Conservation (phyloP, 1,140 invertebrate genomes). For the Apis dorsata region DNA sequence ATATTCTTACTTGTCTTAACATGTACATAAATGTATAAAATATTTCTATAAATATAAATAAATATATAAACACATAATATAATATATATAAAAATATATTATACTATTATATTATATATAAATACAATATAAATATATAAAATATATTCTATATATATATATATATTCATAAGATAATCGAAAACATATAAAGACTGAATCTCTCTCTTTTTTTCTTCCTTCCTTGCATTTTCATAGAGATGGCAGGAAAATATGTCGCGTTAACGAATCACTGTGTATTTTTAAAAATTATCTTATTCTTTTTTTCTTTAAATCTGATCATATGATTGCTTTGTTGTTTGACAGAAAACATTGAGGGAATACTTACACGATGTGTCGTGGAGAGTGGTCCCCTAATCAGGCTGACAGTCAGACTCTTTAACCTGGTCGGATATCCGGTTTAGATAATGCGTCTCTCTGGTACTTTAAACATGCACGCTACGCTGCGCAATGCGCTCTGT, state of each 20-base stretch:
- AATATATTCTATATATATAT: slow-evolving; percentile 9
- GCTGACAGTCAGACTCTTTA: slow-evolving; percentile 41
- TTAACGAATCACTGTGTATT: not conserved
- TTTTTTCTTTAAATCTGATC: not conserved
- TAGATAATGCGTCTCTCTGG: slow-evolving; percentile 27
- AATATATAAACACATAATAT: not conserved
- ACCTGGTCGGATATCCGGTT: slow-evolving; percentile 41
- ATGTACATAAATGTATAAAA: not conserved
- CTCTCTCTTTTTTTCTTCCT: slow-evolving; percentile 45
- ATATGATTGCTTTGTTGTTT: slow-evolving; percentile 8
- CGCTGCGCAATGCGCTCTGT: slow-evolving; percentile 49
- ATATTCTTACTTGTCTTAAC: not conserved
- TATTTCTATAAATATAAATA: not conserved
- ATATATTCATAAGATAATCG: not conserved
- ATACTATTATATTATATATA: too few relatives aligned
- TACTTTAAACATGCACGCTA: slow-evolving; percentile 59
- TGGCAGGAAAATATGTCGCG: slow-evolving; percentile 31
- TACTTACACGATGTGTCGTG: slow-evolving; percentile 60
- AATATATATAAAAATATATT: too few relatives aligned
- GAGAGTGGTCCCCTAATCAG: slow-evolving; percentile 42
- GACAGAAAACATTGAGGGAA: slow-evolving; percentile 57
- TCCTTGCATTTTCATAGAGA: slow-evolving; percentile 45
- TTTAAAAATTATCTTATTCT: not conserved
- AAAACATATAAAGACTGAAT: not conserved
- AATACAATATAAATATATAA: not conserved